Base-by-base conservation (phyloP, 2,113 vertebrate species). In the Cercocebus atys region DNA sequence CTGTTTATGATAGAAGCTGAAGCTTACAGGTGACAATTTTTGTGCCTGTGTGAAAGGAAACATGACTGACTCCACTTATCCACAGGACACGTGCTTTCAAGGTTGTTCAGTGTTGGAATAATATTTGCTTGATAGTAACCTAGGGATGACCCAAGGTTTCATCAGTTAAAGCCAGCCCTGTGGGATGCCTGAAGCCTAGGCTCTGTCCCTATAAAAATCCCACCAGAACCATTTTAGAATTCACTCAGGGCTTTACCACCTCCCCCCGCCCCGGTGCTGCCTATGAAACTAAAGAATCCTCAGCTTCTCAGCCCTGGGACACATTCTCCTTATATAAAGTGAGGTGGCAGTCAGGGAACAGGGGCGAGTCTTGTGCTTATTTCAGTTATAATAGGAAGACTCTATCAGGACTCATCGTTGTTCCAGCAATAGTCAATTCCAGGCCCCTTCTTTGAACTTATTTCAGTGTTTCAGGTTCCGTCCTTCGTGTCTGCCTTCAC, bases 101-200 rank as follows among this genome's bases (percentile, higher is more conserved):
- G 93, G 55, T 96, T 97, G 66, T 78, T 82, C 22, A 68, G 92
- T 92, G 32, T 90, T 76, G 61, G 75, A 85, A 76, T 80, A 85
- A 72, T 68, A 84, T 91, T 92, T 93, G 66, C 40, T 76, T 95
- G 23, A 50, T 95, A 7, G 4, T 91, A 82, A 81, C 25, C 47
- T 73, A 25, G 40, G 47, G 6, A 30, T 59, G 72, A 82, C 38
- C 18, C n/a, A 57, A 3, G 70, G 70, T 84, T 66, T 93, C 2
- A 3, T 50, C 27, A 38, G 35, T 90, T 76, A 96, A 22, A 95
- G 3, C 47, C 50, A 87, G 38, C 17, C 16, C 64, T 83, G 50
- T 72, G 12, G 40, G 40, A 83, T 80, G 22, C 76, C 55, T 91
- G 50, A 20, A 88, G 59, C 22, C 76, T 93, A 55, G 17, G 47